These are phyloP conservation scores for Channa maculata DNA, from an alignment of 2,113 vertebrate species.

Conservation along the genomic window DNA sequence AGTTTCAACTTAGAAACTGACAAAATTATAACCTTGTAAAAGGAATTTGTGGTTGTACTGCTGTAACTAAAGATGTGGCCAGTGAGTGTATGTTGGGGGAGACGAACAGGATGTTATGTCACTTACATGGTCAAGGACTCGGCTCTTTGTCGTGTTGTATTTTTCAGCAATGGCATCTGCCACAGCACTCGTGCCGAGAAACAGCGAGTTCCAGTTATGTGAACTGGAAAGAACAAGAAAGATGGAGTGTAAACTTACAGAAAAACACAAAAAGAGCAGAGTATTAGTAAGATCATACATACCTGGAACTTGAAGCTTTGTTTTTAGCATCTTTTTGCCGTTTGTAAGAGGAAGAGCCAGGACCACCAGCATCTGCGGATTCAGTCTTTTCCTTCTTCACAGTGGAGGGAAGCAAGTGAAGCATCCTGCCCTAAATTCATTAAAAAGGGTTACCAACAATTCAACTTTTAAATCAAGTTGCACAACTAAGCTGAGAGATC, in stretches of 20 bases:
- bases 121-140: slow-evolving; percentile 96
- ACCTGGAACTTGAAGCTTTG: slow-evolving; percentile 94
- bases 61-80: no score
- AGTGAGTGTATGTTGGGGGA: no score
- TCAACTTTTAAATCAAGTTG: background rate
- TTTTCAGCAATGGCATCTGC: slow-evolving; percentile 94
- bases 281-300: background rate
- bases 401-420: slow-evolving; percentile 93
- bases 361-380: slow-evolving; percentile 34
- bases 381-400: slow-evolving; percentile 88
- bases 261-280: background rate
- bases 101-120: slow-evolving; percentile 1
- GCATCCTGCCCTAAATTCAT: slow-evolving; percentile 89
- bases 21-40: no score
- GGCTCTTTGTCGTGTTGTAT: slow-evolving; percentile 94
- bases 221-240: slow-evolving; percentile 80
- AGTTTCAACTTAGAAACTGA: no score
- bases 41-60: no score
- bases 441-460: background rate
- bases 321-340: slow-evolving; percentile 90
- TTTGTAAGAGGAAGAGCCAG: slow-evolving; percentile 89
- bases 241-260: background rate
- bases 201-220: slow-evolving; percentile 96
- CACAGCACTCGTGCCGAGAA: slow-evolving; percentile 93
- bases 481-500: background rate